A percentile compares a stretch with the other conserved stretches of the same genome.
Evolutionary conservation across 2,113 vertebrate species (phyloP).

Genomic region (Nannobrachium achirus): DNA sequence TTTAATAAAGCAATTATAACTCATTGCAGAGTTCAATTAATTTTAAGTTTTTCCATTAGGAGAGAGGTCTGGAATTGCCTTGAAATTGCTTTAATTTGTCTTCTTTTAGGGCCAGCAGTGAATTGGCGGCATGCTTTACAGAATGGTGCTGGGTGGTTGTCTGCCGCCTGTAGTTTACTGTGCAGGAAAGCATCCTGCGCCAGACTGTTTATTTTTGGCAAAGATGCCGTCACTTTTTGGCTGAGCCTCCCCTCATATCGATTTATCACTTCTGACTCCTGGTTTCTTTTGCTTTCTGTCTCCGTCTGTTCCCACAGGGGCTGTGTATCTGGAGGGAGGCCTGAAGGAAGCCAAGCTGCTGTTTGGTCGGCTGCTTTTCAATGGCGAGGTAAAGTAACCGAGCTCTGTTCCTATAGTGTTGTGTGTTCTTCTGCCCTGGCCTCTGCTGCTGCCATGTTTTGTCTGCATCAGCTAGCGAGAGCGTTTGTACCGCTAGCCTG

Average conservation of each 20-base stretch:
- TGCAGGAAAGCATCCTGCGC: background rate
- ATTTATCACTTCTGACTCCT: background rate
- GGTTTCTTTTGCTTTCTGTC: background rate
- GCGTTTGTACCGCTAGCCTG: background rate
- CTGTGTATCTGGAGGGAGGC: constrained; percentile 96
- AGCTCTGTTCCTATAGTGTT: background rate
- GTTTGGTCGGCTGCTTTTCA: constrained; percentile 95
- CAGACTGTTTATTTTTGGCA: background rate
- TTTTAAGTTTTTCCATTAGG: constrained; percentile 65
- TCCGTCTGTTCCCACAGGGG: constrained; percentile 77
- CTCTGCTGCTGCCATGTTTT: background rate
- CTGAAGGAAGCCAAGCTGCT: constrained; percentile 92
- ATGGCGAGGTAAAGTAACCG: constrained; percentile 83
- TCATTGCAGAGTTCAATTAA: constrained; percentile 70
- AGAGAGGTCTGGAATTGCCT: constrained; percentile 55
- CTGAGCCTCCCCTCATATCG: background rate
- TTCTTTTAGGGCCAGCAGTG: background rate
- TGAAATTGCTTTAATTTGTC: constrained; percentile 39
- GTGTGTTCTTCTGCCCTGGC: constrained; percentile 8
- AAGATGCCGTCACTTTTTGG: background rate
- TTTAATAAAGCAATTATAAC: constrained; percentile 76
- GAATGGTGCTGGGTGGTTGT: background rate
- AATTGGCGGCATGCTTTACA: background rate
- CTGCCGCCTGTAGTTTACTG: background rate
- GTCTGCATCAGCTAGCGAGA: background rate